Base-by-base conservation (phyloP, 2,888 invertebrate genomes). In the Peribatodes rhomboidaria region DNA sequence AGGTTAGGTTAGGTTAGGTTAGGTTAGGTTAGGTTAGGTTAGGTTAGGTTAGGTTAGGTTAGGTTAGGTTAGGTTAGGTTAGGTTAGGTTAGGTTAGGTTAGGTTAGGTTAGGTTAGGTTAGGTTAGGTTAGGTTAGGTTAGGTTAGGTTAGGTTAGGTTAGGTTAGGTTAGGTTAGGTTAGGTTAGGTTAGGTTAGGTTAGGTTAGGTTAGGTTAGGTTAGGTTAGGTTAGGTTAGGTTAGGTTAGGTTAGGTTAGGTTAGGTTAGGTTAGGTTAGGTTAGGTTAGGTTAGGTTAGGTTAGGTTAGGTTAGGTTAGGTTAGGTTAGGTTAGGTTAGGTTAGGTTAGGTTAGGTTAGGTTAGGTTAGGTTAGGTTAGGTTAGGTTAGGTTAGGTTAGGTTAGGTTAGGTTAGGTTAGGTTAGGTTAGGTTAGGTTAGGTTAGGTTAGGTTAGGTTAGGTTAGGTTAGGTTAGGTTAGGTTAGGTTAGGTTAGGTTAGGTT, bases 301-400 rank as follows among this genome's bases (percentile, higher is more conserved):
- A 35, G 35, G 35, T 35, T 35, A 35, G 35, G 35, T 35, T 35
- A 35, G 35, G 35, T 35, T 35, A 35, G 35, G 35, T 35, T 35
- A 35, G 35, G 35, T 35, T 35, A 35, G 35, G 35, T 35, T 35
- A 35, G 35, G 35, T 35, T 35, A 35, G 35, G 35, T 35, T 35
- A 35, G 35, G 35, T 35, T 37, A 37, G 37, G 37, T 37, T 37
- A 37, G 37, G 37, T 37, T 37, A 37, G 37, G 37, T 37, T 37
- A 37, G 37, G 37, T 37, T 37, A 37, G 37, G 37, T 35, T n/a
- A n/a, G n/a, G 35, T 37, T 37, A 37, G 37, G 37, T 37, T 37
- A 37, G 37, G 37, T 37, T 37, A 37, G 37, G 37, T 37, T 37
- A 37, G 37, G 37, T 37, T 37, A 37, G 37, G 37, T 37, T 37